These are phyloP conservation scores for Lepidochrysops patricia DNA, from an alignment of 2,888 invertebrate genomes.

Conservation along the genomic window DNA sequence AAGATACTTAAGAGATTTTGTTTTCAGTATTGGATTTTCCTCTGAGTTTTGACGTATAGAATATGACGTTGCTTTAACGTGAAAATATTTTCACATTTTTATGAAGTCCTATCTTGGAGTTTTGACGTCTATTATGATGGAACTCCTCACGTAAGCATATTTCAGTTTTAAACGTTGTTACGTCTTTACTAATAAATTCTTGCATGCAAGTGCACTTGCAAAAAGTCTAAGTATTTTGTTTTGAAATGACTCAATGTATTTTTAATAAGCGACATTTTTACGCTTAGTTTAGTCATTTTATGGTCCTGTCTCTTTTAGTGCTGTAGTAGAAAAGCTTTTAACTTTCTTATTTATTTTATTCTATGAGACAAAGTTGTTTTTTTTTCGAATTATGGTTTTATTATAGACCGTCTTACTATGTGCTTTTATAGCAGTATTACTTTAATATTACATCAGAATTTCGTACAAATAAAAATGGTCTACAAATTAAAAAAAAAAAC, in stretches of 20 bases:
- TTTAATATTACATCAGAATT: too few species aligned
- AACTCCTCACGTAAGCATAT: background rate
- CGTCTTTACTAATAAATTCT: background rate
- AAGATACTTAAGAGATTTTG: background rate
- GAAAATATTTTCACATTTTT: background rate
- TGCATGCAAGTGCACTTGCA: background rate
- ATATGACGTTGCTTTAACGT: background rate
- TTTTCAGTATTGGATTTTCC: background rate
- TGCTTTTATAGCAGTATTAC: too few species aligned
- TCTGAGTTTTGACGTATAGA: background rate
- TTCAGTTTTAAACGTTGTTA: background rate
- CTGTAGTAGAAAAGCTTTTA: too few species aligned
- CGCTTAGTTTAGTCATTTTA: background rate
- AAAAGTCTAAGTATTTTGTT: background rate
- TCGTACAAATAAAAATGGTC: too few species aligned
- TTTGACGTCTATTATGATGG: background rate
- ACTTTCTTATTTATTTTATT: background rate
- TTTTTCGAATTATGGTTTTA: too few species aligned
- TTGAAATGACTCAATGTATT: background rate
- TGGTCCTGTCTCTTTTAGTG: background rate
- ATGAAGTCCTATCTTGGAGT: background rate
- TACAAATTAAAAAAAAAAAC: too few species aligned
- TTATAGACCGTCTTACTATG: too few species aligned
- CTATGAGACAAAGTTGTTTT: background rate
- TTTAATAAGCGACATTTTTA: background rate